Evolutionary conservation across 2,888 invertebrate species (phyloP).

Genomic region (Athalia circularis): DNA sequence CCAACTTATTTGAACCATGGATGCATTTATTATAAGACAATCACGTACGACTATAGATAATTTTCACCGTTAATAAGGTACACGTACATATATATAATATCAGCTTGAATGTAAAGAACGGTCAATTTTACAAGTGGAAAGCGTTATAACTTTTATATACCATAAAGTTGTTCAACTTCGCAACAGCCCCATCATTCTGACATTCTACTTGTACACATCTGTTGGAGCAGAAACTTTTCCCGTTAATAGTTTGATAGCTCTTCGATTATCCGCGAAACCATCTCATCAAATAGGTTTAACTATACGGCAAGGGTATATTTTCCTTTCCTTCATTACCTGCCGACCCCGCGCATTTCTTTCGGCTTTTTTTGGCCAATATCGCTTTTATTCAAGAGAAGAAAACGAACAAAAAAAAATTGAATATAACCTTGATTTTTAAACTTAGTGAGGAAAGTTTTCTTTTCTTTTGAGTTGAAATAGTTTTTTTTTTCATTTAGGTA

Average conservation of each 20-base stretch:
- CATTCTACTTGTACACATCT: background rate
- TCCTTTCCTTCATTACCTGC: background rate
- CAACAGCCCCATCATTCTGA: no score
- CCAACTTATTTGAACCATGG: no score
- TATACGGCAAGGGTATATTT: background rate
- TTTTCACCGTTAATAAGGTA: background rate
- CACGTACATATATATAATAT: background rate
- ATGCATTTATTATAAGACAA: no score
- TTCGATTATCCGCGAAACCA: background rate
- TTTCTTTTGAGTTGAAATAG: no score
- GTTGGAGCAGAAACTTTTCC: background rate
- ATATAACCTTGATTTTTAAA: no score
- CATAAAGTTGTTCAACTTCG: no score
- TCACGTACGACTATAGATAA: background rate
- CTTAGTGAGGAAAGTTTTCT: no score
- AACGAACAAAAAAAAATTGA: no score
- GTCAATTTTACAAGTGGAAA: background rate
- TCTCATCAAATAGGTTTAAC: no score
- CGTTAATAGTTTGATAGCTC: background rate
- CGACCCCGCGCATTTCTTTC: background rate
- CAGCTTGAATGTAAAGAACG: background rate
- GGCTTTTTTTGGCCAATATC: background rate
- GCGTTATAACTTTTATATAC: background rate
- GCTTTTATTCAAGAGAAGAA: no score
- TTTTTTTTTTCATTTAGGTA: no score